A percentile compares a stretch with the other conserved stretches of the same genome.
These are phyloP conservation scores for Spodoptera picta DNA, from an alignment of 2,888 invertebrate species.

Conservation along the genomic window DNA sequence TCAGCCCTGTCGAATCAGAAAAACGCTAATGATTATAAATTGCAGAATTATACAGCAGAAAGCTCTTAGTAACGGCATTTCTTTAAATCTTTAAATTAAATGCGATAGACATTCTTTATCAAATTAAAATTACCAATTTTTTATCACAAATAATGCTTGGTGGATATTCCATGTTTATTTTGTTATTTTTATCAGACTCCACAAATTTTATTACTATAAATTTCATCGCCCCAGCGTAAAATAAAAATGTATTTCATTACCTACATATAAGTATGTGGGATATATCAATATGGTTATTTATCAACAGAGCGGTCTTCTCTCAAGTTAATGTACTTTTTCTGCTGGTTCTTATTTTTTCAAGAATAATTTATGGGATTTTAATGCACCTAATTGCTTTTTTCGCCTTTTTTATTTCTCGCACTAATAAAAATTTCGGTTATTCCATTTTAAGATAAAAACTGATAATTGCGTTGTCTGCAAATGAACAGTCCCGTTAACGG, in stretches of 20 bases:
- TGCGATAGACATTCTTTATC: slow-evolving; percentile 56
- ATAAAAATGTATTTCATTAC: slow-evolving; percentile 3
- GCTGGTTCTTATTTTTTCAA: slow-evolving; percentile 67
- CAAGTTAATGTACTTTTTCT: slow-evolving; percentile 78
- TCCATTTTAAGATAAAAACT: slow-evolving; percentile 54
- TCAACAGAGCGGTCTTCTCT: slow-evolving; percentile 65
- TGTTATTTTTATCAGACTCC: too few species aligned
- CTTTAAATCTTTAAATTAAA: slow-evolving; percentile 66
- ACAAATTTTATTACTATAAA: not conserved
- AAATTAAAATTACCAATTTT: slow-evolving; percentile 34
- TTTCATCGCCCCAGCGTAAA: slow-evolving; percentile 4
- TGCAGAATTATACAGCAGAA: slow-evolving; percentile 80
- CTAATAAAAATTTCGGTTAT: slow-evolving; percentile 63
- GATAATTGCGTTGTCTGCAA: slow-evolving; percentile 53
- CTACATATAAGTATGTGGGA: slow-evolving; percentile 13
- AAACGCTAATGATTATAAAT: slow-evolving; percentile 85
- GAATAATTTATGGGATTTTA: slow-evolving; percentile 77
- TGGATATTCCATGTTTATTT: not conserved
- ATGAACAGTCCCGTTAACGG: slow-evolving; percentile 58
- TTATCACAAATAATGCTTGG: slow-evolving; percentile 18
- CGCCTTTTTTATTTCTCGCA: slow-evolving; percentile 62
- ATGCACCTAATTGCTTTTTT: slow-evolving; percentile 71
- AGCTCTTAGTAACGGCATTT: slow-evolving; percentile 70
- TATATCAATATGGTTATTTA: slow-evolving; percentile 64
- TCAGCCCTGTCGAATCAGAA: slow-evolving; percentile 70